A percentile compares a stretch with the other conserved stretches of the same genome.
Conservation (phyloP, 2,888 invertebrate genomes). For the Trissolcus brochymenae region DNA sequence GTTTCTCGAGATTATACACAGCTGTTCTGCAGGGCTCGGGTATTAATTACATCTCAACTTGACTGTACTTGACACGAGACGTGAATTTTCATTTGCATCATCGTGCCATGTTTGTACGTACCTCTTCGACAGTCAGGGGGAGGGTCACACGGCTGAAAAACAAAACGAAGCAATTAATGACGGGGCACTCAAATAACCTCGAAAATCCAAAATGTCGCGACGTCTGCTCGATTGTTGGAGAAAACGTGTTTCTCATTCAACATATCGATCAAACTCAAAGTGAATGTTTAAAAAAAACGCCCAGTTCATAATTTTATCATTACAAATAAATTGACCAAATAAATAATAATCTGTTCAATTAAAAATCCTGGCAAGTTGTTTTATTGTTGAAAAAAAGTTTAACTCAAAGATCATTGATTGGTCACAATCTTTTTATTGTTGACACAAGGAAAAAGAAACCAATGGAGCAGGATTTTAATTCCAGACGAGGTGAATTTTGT, state of each 20-base stretch:
- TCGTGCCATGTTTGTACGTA: conserved; percentile 78
- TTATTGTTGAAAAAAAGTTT: not conserved
- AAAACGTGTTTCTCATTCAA: not conserved
- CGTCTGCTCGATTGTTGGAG: not conserved
- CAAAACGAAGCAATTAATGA: conserved; percentile 72
- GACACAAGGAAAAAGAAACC: not conserved
- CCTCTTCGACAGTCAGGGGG: conserved; percentile 98
- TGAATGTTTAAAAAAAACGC: not conserved
- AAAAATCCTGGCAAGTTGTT: too few relatives aligned
- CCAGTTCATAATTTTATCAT: too few relatives aligned
- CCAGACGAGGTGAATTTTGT: not conserved
- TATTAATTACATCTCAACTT: not conserved
- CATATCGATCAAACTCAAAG: too few relatives aligned
- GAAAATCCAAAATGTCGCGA: conserved; percentile 37
- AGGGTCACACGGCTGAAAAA: conserved; percentile 93
- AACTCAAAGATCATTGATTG: not conserved
- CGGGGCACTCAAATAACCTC: conserved; percentile 15
- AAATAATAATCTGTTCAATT: too few relatives aligned
- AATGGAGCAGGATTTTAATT: not conserved
- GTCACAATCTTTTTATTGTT: not conserved
- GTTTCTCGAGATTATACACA: conserved; percentile 42
- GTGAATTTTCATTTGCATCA: not conserved
- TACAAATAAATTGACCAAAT: too few relatives aligned
- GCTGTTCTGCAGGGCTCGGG: not conserved
- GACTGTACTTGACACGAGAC: not conserved